Conservation (phyloP, 2,888 invertebrate species). For the Leptura quadrifasciata region DNA sequence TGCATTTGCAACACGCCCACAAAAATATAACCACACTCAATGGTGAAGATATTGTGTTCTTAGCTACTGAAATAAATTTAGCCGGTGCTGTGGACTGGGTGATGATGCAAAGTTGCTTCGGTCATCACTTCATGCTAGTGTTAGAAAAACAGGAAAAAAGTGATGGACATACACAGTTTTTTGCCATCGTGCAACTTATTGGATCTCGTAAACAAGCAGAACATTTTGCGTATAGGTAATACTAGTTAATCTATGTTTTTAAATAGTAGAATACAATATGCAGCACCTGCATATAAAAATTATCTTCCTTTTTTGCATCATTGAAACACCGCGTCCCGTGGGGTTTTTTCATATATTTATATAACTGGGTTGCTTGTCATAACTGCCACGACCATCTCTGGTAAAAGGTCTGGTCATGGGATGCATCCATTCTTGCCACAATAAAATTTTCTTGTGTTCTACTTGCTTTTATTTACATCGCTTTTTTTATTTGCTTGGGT, state of each 20-base stretch:
- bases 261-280: too few species aligned
- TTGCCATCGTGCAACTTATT: constrained; percentile 99
- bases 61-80: constrained; percentile 99
- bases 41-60: constrained; percentile 99
- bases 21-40: constrained; percentile 99
- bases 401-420: too few species aligned
- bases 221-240: constrained; percentile 95
- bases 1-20: constrained; percentile 96
- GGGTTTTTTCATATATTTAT: too few species aligned
- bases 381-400: too few species aligned
- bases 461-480: too few species aligned
- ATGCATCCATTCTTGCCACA: too few species aligned
- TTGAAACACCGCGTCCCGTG: too few species aligned
- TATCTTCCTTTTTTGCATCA: too few species aligned
- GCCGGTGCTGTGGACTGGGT: constrained; percentile 99
- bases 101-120: constrained; percentile 99
- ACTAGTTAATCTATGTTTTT: constrained; percentile 4
- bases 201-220: constrained; percentile 99
- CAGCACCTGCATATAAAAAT: too few species aligned
- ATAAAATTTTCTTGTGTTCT: too few species aligned
- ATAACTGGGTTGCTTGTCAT: too few species aligned
- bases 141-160: constrained; percentile 98
- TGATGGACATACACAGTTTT: constrained; percentile 97
- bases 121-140: constrained; percentile 99
- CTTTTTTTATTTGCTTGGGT: too few species aligned